Base-by-base conservation (phyloP, 2,797 vertebrate species). In the Takifugu rubripes region DNA sequence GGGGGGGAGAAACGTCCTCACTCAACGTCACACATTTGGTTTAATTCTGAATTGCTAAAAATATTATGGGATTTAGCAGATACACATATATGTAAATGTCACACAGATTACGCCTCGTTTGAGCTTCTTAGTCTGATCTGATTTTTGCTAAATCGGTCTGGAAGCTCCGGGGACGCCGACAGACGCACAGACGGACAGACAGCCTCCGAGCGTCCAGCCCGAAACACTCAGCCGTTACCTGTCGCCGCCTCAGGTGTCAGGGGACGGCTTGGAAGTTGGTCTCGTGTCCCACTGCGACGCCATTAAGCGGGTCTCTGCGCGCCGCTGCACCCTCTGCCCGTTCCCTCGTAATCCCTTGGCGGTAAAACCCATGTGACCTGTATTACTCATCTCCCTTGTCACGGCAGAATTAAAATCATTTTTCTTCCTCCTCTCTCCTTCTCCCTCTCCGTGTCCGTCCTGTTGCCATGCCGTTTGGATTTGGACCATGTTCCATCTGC, bases 291-390 rank as follows among this genome's bases (percentile, higher is more conserved):
- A 25, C 21, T 69, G 72, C 77, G 75, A 85, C 79, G 81, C 83
- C 65, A 77, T 80, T 74, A 71, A 75, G 73, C 74, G 70, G 64
- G 77, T 73, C 72, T 78, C 58, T 75, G 54, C 60, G 80, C 70
- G 16, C 61, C 67, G 55, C 69, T 70, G 66, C 77, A 59, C 67
- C 66, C 73, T 83, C 75, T 69, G 75, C 61, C 54, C 66, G 48
- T 68, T 73, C 72, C 65, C 71, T 74, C 66, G 49, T 89, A 90
- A 89, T 88, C 87, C 80, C 59, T 59, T 66, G 67, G 75, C 70
- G 25, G 78, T 88, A 89, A 89, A 84, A 84, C 88, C 84, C 88
- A 86, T 81, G 81, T 89, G 89, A 89, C 87, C 85, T 85, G 84
- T 79, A 84, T 87, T 87, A 82, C 85, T 87, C 83, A 75, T 84